Base-by-base conservation (phyloP, 2,113 vertebrate species). In the Esox niger region DNA sequence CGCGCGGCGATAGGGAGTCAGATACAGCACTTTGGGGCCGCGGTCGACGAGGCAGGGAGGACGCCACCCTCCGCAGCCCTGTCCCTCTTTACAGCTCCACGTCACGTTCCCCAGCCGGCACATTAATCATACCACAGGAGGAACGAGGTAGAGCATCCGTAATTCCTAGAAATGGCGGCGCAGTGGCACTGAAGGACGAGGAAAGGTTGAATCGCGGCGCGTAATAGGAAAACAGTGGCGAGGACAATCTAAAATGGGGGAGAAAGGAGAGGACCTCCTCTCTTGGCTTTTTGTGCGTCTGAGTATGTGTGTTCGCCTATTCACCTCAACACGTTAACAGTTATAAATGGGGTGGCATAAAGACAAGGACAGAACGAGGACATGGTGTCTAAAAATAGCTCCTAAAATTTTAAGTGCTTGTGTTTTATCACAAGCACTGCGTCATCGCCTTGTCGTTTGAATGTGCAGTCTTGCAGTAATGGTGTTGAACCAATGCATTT, bases 281-380 rank as follows among this genome's bases (percentile, higher is more conserved):
- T 20, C 6, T 20, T 25, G 69, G 30, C 55, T 62, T 62, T 20
- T 30, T 33, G 49, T 72, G 66, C 71, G 70, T 66, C 49, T 62
- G 33, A 46, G 23, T 31, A 56, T 17, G 64, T 32, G 55, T 61
- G 63, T 64, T 70, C 58, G 33, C 71, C 56, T 55, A 66, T 79
- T 68, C 70, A 62, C 21, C 65, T 49, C 17, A 32, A 47, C 64
- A 71, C 77, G 66, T 86, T 81, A 85, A 82, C 73, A 31, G 80
- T 90, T 88, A 91, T 87, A 87, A 78, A 91, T 90, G 81, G 74
- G 77, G 71, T 83, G 71, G 79, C 79, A 78, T 78, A 77, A 81
- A 79, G 43, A 55, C 85, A 89, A 90, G 88, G 90, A 90, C 87
- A 90, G 87, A 89, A 88, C 71, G 69, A 85, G 90, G 87, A 86